Conservation (phyloP, 2,888 invertebrate species). For the Mimumesa dahlbomi region DNA sequence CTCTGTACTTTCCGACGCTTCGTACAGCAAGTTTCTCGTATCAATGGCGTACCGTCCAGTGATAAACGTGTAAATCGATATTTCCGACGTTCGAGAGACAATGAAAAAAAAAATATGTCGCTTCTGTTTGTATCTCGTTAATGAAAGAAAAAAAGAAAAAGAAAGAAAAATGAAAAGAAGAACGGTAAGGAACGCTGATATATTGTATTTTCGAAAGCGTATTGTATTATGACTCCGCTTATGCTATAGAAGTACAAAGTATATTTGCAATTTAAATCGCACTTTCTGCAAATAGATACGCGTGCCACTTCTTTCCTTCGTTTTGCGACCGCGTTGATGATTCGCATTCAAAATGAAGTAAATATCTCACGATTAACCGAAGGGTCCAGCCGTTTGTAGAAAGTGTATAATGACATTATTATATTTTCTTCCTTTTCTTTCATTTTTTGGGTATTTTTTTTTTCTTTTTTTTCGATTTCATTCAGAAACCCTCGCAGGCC, state of each 20-base stretch:
- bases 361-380: not conserved
- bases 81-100: too few relatives aligned
- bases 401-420: constrained; percentile 24
- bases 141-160: too few relatives aligned
- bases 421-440: too few relatives aligned
- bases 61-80: constrained; percentile 1
- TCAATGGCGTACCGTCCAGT: constrained; percentile 1
- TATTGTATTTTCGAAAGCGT: constrained; percentile 13
- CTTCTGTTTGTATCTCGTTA: constrained; percentile 14
- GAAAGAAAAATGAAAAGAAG: too few relatives aligned
- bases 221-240: constrained; percentile 37
- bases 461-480: too few relatives aligned
- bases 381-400: constrained; percentile 16
- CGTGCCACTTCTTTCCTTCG: not conserved
- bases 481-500: constrained; percentile 32
- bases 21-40: constrained; percentile 11
- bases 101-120: constrained; percentile 25
- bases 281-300: constrained; percentile 32
- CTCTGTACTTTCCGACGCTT: constrained; percentile 3
- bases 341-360: constrained; percentile 1
- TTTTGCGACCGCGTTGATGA: not conserved
- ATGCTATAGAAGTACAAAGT: constrained; percentile 45
- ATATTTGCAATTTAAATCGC: constrained; percentile 18
- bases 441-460: too few relatives aligned
- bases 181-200: constrained; percentile 49